Conservation (phyloP, 2,888 invertebrate genomes). For the Thumatha senex region DNA sequence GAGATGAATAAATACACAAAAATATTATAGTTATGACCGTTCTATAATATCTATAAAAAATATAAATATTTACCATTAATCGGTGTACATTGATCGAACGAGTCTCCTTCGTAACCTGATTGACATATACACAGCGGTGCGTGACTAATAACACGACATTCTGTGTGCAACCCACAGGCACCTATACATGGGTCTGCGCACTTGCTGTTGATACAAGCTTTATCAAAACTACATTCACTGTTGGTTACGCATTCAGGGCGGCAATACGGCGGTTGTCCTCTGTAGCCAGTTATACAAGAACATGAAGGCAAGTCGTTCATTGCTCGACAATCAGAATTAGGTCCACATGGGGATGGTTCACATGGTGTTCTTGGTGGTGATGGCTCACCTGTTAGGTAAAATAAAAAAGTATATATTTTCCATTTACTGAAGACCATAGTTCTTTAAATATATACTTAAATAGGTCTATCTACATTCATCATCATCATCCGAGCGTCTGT, state of each 20-base stretch:
- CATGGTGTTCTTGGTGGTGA: conserved; percentile 78
- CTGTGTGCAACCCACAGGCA: conserved; percentile 89
- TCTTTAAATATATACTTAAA: not conserved
- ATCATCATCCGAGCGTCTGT: too few relatives aligned
- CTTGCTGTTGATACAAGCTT: conserved; percentile 90
- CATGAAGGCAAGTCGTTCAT: conserved; percentile 85
- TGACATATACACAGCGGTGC: conserved; percentile 93
- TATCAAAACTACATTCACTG: conserved; percentile 89
- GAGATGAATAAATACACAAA: too few relatives aligned
- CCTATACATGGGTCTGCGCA: conserved; percentile 92
- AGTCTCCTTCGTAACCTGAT: conserved; percentile 88
- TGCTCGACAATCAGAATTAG: conserved; percentile 87
- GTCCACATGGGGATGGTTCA: conserved; percentile 90
- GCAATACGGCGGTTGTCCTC: conserved; percentile 89
- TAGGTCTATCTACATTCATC: too few relatives aligned
- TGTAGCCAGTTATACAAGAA: conserved; percentile 88
- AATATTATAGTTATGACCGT: too few relatives aligned
- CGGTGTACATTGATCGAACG: conserved; percentile 87
- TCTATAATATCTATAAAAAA: not conserved
- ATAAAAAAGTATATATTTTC: not conserved
- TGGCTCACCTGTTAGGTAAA: conserved; percentile 48
- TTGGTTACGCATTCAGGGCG: conserved; percentile 92
- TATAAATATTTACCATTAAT: conserved; percentile 52
- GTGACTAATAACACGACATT: conserved; percentile 92
- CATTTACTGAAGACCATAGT: too few relatives aligned